A percentile compares a stretch with the other conserved stretches of the same genome.
Conservation (phyloP, 2,888 invertebrate species). For the Lithophane socia region DNA sequence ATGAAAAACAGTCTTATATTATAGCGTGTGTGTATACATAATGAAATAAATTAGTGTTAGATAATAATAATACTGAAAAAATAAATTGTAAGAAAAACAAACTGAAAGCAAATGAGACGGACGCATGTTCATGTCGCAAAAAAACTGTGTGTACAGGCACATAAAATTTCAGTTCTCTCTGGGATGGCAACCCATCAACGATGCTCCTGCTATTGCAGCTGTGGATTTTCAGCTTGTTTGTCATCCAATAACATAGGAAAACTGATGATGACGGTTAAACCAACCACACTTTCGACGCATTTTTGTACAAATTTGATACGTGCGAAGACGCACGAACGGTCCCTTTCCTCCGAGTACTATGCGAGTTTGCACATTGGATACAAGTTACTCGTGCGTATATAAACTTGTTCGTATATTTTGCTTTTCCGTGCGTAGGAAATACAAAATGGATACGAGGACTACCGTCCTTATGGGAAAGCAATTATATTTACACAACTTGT, state of each 20-base stretch:
- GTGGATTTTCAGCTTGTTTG: not conserved
- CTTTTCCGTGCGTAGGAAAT: constrained; percentile 29
- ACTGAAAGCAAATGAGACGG: too few relatives aligned
- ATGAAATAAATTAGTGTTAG: too few relatives aligned
- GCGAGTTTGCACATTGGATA: constrained; percentile 40
- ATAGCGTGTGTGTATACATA: too few relatives aligned
- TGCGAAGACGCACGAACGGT: constrained; percentile 27
- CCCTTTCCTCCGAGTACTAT: constrained; percentile 11
- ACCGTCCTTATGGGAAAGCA: constrained; percentile 14
- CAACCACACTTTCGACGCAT: constrained; percentile 7
- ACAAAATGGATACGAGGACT: constrained; percentile 22
- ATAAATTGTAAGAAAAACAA: too few relatives aligned
- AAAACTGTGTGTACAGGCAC: not conserved
- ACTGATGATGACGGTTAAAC: not conserved
- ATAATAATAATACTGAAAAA: too few relatives aligned
- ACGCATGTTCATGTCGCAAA: too few relatives aligned
- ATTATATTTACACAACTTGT: constrained; percentile 10
- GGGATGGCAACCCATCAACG: not conserved
- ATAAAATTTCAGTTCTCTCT: not conserved
- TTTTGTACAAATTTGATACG: constrained; percentile 22
- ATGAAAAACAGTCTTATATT: too few relatives aligned
- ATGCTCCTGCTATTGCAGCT: not conserved
- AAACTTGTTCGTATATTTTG: constrained; percentile 34
- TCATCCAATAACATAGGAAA: not conserved
- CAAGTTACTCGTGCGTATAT: constrained; percentile 30